Percentiles rank a stretch among this genome's conserved stretches.
Conservation (phyloP, 2,113 vertebrate species). For the Paradisaea rubra region DNA sequence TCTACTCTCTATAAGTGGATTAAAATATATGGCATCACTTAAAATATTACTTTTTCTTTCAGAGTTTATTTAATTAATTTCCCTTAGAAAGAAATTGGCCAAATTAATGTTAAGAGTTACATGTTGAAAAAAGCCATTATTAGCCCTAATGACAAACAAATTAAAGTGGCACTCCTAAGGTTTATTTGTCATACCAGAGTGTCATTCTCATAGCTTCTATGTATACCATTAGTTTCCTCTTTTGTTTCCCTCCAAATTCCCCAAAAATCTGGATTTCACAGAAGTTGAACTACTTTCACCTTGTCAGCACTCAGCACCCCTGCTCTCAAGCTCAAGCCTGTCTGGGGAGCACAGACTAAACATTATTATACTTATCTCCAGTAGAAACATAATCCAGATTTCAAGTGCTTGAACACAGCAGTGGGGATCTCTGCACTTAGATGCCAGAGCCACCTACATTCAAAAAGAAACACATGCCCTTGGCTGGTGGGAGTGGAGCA, state of each 20-base stretch:
- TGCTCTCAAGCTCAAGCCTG: not conserved
- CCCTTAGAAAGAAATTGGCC: not conserved
- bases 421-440: not conserved
- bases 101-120: not conserved
- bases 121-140: not conserved
- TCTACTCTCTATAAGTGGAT: not conserved
- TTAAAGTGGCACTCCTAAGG: not conserved
- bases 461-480: not conserved
- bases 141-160: not conserved
- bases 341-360: conserved; percentile 5
- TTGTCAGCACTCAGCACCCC: not conserved
- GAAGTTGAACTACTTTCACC: not conserved
- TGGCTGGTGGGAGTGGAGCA: not conserved
- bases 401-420: not conserved
- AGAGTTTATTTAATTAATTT: not conserved
- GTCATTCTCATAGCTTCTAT: not conserved
- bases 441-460: not conserved
- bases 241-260: not conserved
- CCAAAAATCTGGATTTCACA: not conserved
- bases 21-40: not conserved
- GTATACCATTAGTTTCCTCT: not conserved
- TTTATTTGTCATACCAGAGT: not conserved
- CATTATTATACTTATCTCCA: not conserved
- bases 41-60: not conserved
- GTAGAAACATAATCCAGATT: not conserved